A percentile compares a stretch with the other conserved stretches of the same genome.
Evolutionary conservation across 2,888 invertebrate genomes (phyloP).

Genomic region (Brenthis ino): DNA sequence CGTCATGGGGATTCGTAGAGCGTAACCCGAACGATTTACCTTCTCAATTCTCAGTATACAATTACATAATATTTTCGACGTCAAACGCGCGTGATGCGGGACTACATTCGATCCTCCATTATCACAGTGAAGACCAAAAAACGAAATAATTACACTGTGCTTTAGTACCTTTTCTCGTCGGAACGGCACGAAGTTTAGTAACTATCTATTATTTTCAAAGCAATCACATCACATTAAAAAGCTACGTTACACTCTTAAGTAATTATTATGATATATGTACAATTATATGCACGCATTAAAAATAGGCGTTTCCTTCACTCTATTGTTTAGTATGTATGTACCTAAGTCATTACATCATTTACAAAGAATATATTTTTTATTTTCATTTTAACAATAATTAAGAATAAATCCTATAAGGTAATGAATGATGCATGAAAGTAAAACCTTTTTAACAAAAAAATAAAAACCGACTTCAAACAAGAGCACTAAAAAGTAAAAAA

Average conservation of each 20-base stretch:
- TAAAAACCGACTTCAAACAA: too few relatives aligned
- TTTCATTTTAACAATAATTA: too few relatives aligned
- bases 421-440: too few relatives aligned
- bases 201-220: neutral
- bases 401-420: too few relatives aligned
- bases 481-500: too few relatives aligned
- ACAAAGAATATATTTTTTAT: too few relatives aligned
- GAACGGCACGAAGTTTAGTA: neutral
- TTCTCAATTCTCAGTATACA: conserved; percentile 72
- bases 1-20: conserved; percentile 67
- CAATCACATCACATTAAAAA: too few relatives aligned
- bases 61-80: conserved; percentile 58
- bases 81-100: conserved; percentile 35
- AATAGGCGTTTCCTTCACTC: too few relatives aligned
- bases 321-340: too few relatives aligned
- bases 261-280: neutral
- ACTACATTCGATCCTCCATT: conserved; percentile 30
- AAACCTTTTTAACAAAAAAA: too few relatives aligned
- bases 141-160: conserved; percentile 34
- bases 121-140: conserved; percentile 26
- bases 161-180: conserved; percentile 2
- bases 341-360: too few relatives aligned
- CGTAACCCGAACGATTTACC: conserved; percentile 70
- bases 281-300: too few relatives aligned
- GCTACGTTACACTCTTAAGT: neutral